Base-by-base conservation (phyloP, 2,797 vertebrate species). In the Gephyroberyx darwinii region DNA sequence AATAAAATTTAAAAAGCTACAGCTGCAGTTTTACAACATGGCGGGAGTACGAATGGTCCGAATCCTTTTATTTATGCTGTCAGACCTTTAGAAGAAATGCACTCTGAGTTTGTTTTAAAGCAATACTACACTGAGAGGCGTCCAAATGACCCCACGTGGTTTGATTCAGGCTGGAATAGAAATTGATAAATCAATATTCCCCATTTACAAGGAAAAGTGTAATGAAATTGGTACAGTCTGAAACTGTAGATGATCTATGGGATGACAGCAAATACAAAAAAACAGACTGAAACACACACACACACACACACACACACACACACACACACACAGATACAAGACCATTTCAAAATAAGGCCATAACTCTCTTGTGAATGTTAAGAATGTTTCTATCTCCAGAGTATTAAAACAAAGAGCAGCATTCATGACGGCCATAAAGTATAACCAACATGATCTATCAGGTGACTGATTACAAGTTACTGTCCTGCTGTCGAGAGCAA, bases 1-100 rank as follows among this genome's bases (percentile, higher is more conserved):
- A 51, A 56, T 67, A 53, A 20, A 17, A 39, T 30, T 78, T 77
- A 63, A 72, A 77, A 77, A 71, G 43, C 45, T 64, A 39, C 77
- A 84, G 88, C 74, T 83, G 74, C 53, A 61, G 20, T 78, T 74
- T 80, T 79, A 83, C 52, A 70, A 57, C 65, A 31, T 13, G 5
- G 39, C 59, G 45, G 19, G 7, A 72, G 19, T 47, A 51, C 35
- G 0, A 22, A 31, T 19, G 22, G 63, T 50, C 22, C 1, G 8
- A 70, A 52, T 39, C 13, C 8, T 48, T 13, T 2, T 0, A 39
- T 65, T 22, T 20, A 26, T 30, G 33, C 5, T 1, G 8, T n/a
- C 33, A 6, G 17, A 14, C 57, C 26, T 26, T 14, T 1, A 55
- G 53, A 55, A 8, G 47, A n/a, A 17, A 2, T n/a, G 47, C 6